phyloP scores from a whole-genome alignment of 2,888 invertebrate species.

The Malacosoma neustria region DNA sequence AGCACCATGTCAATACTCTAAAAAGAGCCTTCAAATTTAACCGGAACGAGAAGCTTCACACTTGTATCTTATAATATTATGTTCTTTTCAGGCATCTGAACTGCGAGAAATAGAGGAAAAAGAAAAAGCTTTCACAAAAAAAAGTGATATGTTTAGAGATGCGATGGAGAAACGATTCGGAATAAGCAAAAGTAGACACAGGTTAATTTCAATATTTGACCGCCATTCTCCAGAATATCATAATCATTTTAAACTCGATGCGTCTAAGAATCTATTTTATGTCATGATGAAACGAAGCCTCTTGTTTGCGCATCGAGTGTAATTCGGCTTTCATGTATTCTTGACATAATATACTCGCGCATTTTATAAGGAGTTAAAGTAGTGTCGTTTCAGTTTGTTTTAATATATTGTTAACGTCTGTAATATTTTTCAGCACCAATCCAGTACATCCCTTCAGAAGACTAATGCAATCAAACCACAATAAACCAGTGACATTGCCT shows the following conservation, averaged over 20 bases:
- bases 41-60: no score
- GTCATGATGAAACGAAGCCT: no score
- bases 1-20: no score
- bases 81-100: constrained; percentile 40
- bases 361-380: no score
- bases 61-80: no score
- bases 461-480: constrained; percentile 27
- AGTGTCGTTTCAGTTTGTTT: no score
- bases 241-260: not conserved
- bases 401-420: no score
- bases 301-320: no score
- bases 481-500: constrained; percentile 27
- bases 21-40: no score
- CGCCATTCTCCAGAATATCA: not conserved
- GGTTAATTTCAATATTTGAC: constrained; percentile 19
- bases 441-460: constrained; percentile 57
- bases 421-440: constrained; percentile 45
- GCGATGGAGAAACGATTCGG: constrained; percentile 38
- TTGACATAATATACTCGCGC: no score
- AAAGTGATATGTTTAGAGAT: constrained; percentile 45
- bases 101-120: constrained; percentile 31
- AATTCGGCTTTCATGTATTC: no score
- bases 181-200: constrained; percentile 31
- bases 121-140: constrained; percentile 48
- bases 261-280: no score